Evolutionary conservation across 2,797 vertebrate species (phyloP), one percentile per base, ranked within the genome.

Genomic region (Clamator glandarius): DNA sequence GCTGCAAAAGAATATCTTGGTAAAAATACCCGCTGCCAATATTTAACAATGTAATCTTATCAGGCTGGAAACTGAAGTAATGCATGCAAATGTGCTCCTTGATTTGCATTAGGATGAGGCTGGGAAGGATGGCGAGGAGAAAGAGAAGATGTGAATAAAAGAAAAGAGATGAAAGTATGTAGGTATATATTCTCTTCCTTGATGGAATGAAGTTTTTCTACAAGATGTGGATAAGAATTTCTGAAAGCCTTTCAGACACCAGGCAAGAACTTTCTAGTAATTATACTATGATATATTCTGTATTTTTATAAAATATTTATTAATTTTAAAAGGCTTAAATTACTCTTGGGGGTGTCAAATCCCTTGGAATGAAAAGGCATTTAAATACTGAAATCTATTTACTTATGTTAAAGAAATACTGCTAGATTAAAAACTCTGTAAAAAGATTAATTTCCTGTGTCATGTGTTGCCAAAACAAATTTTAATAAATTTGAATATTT

Each of bases 281-380:
- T 86, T 93, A 87, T 42, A 31, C 16, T 4, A 1, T 66, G 41
- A 85, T 72, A 42, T 36, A 78, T 61, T 93, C 58, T 76, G 39
- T 72, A 58, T 78, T 93, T 72, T 93, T 90, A 80, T 89, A 83
- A 92, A 96, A 90, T 82, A 90, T 95, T 84, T 92, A 93, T 93
- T 92, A 39, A 63, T 93, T 96, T 92, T 48, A 78, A 95, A 93
- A 87, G 48, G 20, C 84, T 90, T 92, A 75, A 92, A 84, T 96
- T 95, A 72, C 67, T 87, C 74, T 90, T 92, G 69, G 51, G 84
- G 72, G 13, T 51, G 35, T 91, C 59, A 93, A 93, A 92, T 85
- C 90, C 82, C 87, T 87, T 83, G 92, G 81, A 77, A 95, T 90
- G 91, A 72, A 84, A 73, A 89, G 58, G 13, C 61, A 75, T 83